Base-by-base conservation (phyloP, 2,888 invertebrate species). In the Plagodis pulveraria region DNA sequence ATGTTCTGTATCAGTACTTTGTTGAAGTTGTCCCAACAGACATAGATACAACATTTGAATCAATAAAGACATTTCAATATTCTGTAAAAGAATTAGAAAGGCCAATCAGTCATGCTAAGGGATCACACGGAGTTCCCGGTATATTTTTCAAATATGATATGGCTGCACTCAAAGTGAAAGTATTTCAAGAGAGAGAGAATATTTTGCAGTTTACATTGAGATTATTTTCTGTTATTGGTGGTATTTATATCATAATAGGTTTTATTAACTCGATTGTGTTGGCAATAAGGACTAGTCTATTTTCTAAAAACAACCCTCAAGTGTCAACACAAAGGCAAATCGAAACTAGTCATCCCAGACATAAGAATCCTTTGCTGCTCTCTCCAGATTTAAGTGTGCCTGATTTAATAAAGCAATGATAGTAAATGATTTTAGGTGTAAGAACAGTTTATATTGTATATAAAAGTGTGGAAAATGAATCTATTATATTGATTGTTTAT, bases 131-230 rank as follows among this genome's bases (percentile, higher is more conserved):
- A 0, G 96, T 97, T 22, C 97, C 99, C 0, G 99, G 99, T 32
- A 96, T 99, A 67, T 99, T 97, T 83, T 96, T 99, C 73, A 98
- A 98, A 84, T 99, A 99, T 83, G 98, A 99, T 76, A 96, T 98
- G 90, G 97, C 98, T 12, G 97, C 98, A 0, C 87, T 99, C 46
- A 97, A 97, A 91, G 96, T 99, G 6, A 94, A 95, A 78, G 96
- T 98, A 0, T 95, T 93, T 53, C 96, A 97, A 80, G 96, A 97
- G 77, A 93, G 96, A 58, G 97, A 97, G 70, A 94, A 96, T 66
- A 70, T 96, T 38, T 86, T 96, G 44, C 96, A 97, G 82, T 98
- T 99, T 81, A 91, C 96, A 57, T 95, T 98, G 48, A 95, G 98
- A 74, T 90, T 99, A 5, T 98, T 98, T 90, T 97, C 98, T 1